Conservation (phyloP, 2,888 invertebrate genomes). For the Actias luna region DNA sequence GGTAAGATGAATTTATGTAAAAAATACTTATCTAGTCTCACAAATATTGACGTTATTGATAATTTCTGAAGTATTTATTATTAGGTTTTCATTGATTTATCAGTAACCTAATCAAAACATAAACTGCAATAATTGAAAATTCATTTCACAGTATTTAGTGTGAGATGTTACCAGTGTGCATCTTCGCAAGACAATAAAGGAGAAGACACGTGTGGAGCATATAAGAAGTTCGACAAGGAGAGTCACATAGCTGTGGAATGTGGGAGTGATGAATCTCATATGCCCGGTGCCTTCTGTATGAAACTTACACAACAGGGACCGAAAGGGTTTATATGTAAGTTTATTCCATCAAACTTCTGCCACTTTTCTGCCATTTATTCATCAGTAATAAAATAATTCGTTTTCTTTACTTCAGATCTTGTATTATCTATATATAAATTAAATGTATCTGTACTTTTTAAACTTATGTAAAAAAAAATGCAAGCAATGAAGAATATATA, state of each 20-base stretch:
- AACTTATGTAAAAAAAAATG: no score
- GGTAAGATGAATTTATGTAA: constrained; percentile 23
- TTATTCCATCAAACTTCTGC: background rate
- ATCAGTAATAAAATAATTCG: no score
- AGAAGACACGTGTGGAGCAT: constrained; percentile 95
- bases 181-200: constrained; percentile 89
- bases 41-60: background rate
- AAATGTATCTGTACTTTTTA: no score
- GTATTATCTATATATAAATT: no score
- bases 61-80: no score
- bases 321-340: constrained; percentile 96
- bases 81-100: no score
- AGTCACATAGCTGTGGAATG: constrained; percentile 96
- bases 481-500: no score
- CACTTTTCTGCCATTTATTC: background rate
- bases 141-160: constrained; percentile 59
- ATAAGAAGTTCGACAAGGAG: constrained; percentile 90
- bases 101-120: background rate
- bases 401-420: no score
- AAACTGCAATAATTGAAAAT: background rate
- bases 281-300: constrained; percentile 98
- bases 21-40: background rate
- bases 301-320: constrained; percentile 97
- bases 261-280: constrained; percentile 95
- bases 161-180: constrained; percentile 97